phyloP scores from a whole-genome alignment of 1,140 invertebrate genomes.

The Aleiodes sp. region DNA sequence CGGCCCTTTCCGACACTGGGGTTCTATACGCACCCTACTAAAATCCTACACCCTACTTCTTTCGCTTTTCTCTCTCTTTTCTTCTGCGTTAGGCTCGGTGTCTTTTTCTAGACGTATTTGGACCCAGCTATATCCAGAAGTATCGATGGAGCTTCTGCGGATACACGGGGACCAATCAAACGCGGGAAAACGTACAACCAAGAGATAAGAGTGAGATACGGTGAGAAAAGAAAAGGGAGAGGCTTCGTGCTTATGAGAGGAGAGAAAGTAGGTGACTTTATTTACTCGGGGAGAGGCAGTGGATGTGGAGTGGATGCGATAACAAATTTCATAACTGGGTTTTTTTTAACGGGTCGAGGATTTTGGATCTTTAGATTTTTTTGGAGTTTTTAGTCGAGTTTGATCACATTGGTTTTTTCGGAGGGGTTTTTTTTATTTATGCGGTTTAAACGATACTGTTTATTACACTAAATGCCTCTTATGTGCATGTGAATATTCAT shows the following conservation, averaged over 20 bases:
- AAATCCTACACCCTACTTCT: constrained; percentile 14
- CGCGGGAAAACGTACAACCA: background rate
- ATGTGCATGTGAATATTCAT: too few relatives aligned
- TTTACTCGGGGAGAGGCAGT: constrained; percentile 1
- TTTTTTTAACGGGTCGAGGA: too few relatives aligned
- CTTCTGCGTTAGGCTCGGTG: constrained; percentile 39
- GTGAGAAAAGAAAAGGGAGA: background rate
- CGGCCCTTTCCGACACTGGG: constrained; percentile 33
- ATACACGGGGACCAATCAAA: constrained; percentile 8
- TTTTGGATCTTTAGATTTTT: too few relatives aligned
- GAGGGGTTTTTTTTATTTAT: too few relatives aligned
- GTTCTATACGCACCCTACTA: constrained; percentile 31
- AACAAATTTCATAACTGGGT: too few relatives aligned
- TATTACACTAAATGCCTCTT: too few relatives aligned
- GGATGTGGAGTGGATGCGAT: too few relatives aligned
- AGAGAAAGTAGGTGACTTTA: background rate
- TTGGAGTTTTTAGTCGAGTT: too few relatives aligned
- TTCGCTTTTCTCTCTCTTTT: constrained; percentile 31
- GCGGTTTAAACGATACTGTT: too few relatives aligned
- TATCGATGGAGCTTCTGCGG: constrained; percentile 14
- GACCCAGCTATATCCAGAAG: background rate
- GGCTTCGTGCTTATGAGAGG: constrained; percentile 10
- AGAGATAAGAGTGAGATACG: constrained; percentile 2
- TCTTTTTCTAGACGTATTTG: constrained; percentile 29
- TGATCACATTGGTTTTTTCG: too few relatives aligned